These are phyloP conservation scores for Tipula vernalis DNA, from an alignment of 2,888 invertebrate genomes.

Conservation along the genomic window DNA sequence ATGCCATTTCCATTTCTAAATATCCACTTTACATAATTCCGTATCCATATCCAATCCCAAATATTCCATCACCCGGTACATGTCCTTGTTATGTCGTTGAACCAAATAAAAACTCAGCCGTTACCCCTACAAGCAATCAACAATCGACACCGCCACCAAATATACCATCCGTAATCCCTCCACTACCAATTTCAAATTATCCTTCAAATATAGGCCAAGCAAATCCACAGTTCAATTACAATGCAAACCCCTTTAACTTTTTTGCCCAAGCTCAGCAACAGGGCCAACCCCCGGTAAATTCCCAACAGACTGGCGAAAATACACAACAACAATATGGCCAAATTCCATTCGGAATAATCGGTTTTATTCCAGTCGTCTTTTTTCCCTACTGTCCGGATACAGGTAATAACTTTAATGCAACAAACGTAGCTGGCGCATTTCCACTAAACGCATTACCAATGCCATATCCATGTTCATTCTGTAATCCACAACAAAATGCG, in stretches of 20 bases:
- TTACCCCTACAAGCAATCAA: background rate
- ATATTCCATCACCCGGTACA: slow-evolving; percentile 46
- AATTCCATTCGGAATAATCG: slow-evolving; percentile 47
- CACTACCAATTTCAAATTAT: slow-evolving; percentile 23
- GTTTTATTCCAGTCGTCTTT: slow-evolving; percentile 58
- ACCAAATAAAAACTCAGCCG: slow-evolving; percentile 28
- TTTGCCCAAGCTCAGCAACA: slow-evolving; percentile 13
- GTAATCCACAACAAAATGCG: slow-evolving; percentile 31
- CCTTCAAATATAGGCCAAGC: slow-evolving; percentile 15
- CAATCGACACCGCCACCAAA: slow-evolving; percentile 22
- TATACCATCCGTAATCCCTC: slow-evolving; percentile 19
- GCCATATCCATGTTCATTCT: slow-evolving; percentile 48
- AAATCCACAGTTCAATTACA: slow-evolving; percentile 14
- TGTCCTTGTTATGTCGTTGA: slow-evolving; percentile 52
- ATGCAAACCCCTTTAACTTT: slow-evolving; percentile 27
- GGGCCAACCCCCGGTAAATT: slow-evolving; percentile 18
- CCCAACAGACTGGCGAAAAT: slow-evolving; percentile 29
- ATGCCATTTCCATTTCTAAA: slow-evolving; percentile 22
- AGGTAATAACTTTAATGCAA: background rate
- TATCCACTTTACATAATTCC: slow-evolving; percentile 36
- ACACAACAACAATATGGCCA: slow-evolving; percentile 27
- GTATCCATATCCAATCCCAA: slow-evolving; percentile 42
- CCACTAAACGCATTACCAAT: slow-evolving; percentile 44
- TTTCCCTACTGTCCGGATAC: slow-evolving; percentile 48
- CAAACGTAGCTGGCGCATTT: slow-evolving; percentile 43